Percentiles rank a stretch among this genome's conserved stretches.
phyloP scores from a whole-genome alignment of 1,140 invertebrate species.

The Calosoma granatense region DNA sequence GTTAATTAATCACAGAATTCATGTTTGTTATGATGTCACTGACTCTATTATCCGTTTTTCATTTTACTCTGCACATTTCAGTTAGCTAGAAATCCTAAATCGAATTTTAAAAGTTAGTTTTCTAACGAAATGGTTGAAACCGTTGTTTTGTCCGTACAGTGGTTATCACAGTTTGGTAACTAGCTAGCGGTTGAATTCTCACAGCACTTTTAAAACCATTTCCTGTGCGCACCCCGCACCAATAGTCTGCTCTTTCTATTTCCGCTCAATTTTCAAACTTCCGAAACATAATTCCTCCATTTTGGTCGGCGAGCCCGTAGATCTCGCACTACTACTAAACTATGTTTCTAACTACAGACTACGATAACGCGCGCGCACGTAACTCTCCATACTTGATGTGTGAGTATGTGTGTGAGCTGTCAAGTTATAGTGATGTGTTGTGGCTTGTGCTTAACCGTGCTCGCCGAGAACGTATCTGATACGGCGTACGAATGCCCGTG shows the following conservation, averaged over 20 bases:
- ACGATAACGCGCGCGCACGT: background rate
- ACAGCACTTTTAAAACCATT: background rate
- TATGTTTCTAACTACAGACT: no score
- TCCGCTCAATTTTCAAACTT: conserved; percentile 4
- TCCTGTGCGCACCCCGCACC: background rate
- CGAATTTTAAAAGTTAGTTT: background rate
- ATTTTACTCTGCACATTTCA: background rate
- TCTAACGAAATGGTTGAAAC: background rate
- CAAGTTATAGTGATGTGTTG: no score
- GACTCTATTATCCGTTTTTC: no score
- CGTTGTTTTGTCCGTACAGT: background rate
- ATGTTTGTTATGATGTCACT: no score
- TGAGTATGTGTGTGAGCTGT: background rate
- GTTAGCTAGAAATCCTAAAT: background rate
- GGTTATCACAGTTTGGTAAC: background rate
- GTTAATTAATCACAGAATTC: no score
- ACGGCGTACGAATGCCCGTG: no score
- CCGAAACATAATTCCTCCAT: conserved; percentile 3
- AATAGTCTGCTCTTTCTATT: background rate
- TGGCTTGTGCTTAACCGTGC: no score
- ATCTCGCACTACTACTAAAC: no score
- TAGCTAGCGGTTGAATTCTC: background rate
- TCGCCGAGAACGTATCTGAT: no score
- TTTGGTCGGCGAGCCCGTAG: background rate
- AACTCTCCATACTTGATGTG: no score